Conservation (phyloP, 2,113 vertebrate species). For the Sinocyclocheilus rhinocerous region DNA sequence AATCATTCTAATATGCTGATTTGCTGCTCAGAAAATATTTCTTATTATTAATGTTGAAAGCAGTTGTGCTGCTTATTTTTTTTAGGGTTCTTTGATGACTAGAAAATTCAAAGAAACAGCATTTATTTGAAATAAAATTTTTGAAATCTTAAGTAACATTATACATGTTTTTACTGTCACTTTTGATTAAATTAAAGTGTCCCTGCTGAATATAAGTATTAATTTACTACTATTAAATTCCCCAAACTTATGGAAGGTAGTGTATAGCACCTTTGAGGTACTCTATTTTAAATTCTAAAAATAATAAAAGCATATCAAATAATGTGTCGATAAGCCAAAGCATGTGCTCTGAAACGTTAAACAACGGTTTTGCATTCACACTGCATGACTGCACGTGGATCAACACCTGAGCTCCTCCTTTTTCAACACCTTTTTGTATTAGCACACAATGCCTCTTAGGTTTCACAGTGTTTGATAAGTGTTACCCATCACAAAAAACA, state of each 20-base stretch:
- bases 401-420: slow-evolving; percentile 25
- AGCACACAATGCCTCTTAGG: slow-evolving; percentile 48
- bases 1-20: neutral
- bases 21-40: neutral
- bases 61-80: neutral
- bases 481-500: slow-evolving; percentile 50
- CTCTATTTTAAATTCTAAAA: neutral
- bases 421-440: slow-evolving; percentile 23
- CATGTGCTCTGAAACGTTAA: neutral
- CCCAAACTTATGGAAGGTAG: neutral
- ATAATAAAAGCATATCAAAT: neutral
- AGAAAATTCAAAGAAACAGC: neutral
- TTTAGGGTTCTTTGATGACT: neutral
- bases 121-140: neutral
- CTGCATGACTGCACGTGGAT: slow-evolving; percentile 17
- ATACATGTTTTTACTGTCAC: neutral
- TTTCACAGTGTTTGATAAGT: slow-evolving; percentile 61
- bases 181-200: neutral
- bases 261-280: neutral
- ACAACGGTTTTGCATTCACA: neutral
- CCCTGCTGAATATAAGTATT: neutral
- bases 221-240: neutral
- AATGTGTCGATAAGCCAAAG: neutral
- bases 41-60: neutral
- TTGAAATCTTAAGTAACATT: neutral